phyloP scores from a whole-genome alignment of 2,797 vertebrate genomes.

The Anisognathus igniventris region DNA sequence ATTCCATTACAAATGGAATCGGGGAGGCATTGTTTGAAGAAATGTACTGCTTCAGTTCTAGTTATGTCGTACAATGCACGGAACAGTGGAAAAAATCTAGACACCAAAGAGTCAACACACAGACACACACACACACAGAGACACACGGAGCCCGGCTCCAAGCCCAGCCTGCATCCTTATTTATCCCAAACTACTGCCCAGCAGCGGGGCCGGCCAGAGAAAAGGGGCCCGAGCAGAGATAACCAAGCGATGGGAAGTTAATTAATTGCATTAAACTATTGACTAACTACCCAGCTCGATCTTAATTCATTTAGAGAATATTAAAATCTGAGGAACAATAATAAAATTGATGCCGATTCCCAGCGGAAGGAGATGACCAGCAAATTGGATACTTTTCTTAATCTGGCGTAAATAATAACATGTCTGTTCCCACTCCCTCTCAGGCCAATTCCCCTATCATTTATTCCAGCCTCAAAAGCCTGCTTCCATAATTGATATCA shows the following conservation, averaged over 20 bases:
- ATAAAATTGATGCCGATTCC: conserved; percentile 81
- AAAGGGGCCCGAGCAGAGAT: conserved; percentile 27
- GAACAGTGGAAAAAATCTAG: conserved; percentile 67
- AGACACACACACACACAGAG: neutral
- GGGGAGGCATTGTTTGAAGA: conserved; percentile 76
- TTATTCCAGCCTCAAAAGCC: conserved; percentile 80
- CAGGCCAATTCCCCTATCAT: conserved; percentile 83
- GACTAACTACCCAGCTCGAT: conserved; percentile 80
- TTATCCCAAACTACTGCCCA: conserved; percentile 41
- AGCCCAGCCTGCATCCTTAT: conserved; percentile 15
- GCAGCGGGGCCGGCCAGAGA: neutral
- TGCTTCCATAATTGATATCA: conserved; percentile 78
- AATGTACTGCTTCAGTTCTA: conserved; percentile 77
- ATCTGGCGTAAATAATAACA: conserved; percentile 91
- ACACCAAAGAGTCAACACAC: conserved; percentile 66
- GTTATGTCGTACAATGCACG: conserved; percentile 73
- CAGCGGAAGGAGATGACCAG: conserved; percentile 77
- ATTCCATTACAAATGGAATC: conserved; percentile 72
- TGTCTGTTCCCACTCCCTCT: conserved; percentile 77
- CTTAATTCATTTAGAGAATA: conserved; percentile 84
- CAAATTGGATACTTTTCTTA: conserved; percentile 82
- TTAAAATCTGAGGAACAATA: conserved; percentile 82
- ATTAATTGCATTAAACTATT: conserved; percentile 86
- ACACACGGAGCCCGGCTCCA: neutral
- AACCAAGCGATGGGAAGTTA: conserved; percentile 77